These are phyloP conservation scores for Colossoma macropomum DNA, from an alignment of 2,113 vertebrate genomes.

Conservation along the genomic window DNA sequence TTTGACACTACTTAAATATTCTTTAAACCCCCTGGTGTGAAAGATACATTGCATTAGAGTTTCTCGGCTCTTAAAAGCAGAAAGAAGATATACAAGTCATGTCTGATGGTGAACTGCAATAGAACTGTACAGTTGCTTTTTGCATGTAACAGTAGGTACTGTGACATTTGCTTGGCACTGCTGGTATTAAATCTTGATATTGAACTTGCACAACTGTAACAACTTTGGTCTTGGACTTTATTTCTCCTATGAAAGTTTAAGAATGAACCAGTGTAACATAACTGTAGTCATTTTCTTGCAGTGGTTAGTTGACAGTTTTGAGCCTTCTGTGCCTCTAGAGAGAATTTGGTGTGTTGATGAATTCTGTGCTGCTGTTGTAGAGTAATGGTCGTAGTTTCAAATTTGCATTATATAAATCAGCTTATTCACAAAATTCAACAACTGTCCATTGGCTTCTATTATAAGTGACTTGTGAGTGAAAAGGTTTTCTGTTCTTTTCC, in stretches of 20 bases:
- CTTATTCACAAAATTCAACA: too few relatives aligned
- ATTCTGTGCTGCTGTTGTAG: too few relatives aligned
- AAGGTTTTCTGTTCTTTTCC: too few relatives aligned
- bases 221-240: background rate
- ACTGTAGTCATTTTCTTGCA: too few relatives aligned
- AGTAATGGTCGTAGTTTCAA: too few relatives aligned
- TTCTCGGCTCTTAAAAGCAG: background rate
- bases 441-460: too few relatives aligned
- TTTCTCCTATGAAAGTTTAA: background rate
- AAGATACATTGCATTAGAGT: background rate
- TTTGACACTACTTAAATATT: background rate
- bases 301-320: too few relatives aligned
- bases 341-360: too few relatives aligned
- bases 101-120: background rate
- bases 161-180: background rate
- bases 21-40: background rate
- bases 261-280: background rate
- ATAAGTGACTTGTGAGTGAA: too few relatives aligned
- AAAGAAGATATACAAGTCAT: background rate
- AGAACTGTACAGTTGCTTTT: background rate
- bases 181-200: constrained; percentile 7
- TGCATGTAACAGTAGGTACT: constrained; percentile 21
- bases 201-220: constrained; percentile 13
- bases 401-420: too few relatives aligned
- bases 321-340: too few relatives aligned